Percentiles rank a stretch among this genome's conserved stretches.
Conservation (phyloP, 2,888 invertebrate species). For the Clusia tigrina region DNA sequence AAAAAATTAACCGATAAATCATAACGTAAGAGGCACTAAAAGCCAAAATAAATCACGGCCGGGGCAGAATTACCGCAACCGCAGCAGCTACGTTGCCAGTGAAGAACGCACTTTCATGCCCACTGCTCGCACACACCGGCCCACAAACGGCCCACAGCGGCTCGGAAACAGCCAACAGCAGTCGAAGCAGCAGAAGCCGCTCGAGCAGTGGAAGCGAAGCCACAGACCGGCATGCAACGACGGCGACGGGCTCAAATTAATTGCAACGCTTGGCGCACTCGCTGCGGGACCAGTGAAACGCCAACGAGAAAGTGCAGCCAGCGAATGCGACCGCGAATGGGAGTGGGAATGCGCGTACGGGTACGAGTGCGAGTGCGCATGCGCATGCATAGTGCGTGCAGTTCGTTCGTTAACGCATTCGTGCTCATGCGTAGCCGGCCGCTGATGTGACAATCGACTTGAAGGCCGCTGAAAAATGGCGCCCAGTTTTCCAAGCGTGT, state of each 20-base stretch:
- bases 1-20: constrained; percentile 41
- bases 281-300: constrained; percentile 27
- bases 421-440: constrained; percentile 31
- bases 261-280: constrained; percentile 42
- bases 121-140: too few species aligned
- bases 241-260: constrained; percentile 35
- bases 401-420: constrained; percentile 29
- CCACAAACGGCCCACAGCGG: too few species aligned
- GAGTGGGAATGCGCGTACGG: too few species aligned
- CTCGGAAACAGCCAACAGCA: too few species aligned
- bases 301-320: too few species aligned
- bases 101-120: neutral
- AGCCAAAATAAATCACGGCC: constrained; percentile 50
- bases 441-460: constrained; percentile 20
- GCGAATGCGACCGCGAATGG: too few species aligned
- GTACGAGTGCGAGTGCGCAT: too few species aligned
- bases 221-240: constrained; percentile 16
- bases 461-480: constrained; percentile 48
- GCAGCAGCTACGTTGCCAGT: neutral
- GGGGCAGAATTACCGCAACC: neutral
- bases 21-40: constrained; percentile 53
- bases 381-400: constrained; percentile 2
- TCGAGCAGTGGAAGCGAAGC: neutral
- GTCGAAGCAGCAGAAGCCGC: neutral
- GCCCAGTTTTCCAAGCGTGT: constrained; percentile 38